These are phyloP conservation scores for Copidosoma floridanum DNA, from an alignment of 1,140 invertebrate species.

Conservation along the genomic window DNA sequence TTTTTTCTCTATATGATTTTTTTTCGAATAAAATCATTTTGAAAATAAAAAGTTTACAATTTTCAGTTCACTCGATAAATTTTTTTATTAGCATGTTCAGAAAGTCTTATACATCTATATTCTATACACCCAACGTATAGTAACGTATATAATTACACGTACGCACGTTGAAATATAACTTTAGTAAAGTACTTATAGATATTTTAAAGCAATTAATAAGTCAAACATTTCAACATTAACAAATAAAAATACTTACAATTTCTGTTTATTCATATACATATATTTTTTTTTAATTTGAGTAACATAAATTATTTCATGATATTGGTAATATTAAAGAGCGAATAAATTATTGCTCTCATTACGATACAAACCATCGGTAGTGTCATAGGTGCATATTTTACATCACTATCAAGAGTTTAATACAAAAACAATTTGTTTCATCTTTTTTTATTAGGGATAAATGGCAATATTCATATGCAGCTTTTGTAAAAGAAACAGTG, in stretches of 20 bases:
- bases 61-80: too few relatives aligned
- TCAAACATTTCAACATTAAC: slow-evolving; percentile 13
- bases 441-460: too few relatives aligned
- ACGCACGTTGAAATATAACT: slow-evolving; percentile 11
- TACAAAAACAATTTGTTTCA: too few relatives aligned
- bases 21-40: neutral
- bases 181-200: slow-evolving; percentile 9
- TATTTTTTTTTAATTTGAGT: neutral
- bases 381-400: neutral
- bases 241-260: slow-evolving; percentile 4
- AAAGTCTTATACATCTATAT: slow-evolving; percentile 3
- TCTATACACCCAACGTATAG: slow-evolving; percentile 20
- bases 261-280: neutral
- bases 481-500: too few relatives aligned
- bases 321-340: neutral
- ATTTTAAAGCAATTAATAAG: slow-evolving; percentile 22
- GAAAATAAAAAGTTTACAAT: neutral
- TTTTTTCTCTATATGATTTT: slow-evolving; percentile 6
- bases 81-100: slow-evolving; percentile 21
- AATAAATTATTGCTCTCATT: slow-evolving; percentile 10
- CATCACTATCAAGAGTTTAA: too few relatives aligned
- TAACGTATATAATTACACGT: slow-evolving; percentile 1
- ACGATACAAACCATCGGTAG: slow-evolving; percentile 1
- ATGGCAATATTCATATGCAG: too few relatives aligned
- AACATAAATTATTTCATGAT: neutral